Evolutionary conservation across 2,888 invertebrate species (phyloP), one percentile per base, ranked within the genome.

Genomic region (Stenoptilia bipunctidactyla): DNA sequence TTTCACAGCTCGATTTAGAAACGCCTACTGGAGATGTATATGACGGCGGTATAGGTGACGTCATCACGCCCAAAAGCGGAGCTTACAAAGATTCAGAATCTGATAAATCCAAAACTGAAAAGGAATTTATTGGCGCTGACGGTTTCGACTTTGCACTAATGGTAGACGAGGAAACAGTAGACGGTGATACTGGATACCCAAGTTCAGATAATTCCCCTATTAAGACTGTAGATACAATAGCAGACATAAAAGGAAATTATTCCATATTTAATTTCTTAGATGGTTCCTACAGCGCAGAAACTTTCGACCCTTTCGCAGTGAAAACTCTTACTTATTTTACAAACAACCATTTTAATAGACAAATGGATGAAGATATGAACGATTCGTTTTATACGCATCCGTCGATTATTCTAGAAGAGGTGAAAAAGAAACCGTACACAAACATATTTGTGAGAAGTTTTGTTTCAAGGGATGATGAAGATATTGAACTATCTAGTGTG

Each of bases 21-120:
- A 85, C 84, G 1, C 85, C 85, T 8, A 84, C 84, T 20, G 79
- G 79, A 1, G 85, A 85, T 13, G 87, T 73, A 1, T 47, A 65
- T 1, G 75, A 74, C 41, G 70, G 70, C 3, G 64, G 63, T 1
- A 51, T 69, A 15, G 59, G 67, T 20, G 76, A 74, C 6, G 50
- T 66, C 8, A 70, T 73, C 40, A 70, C 82, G 3, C 73, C 83
- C 1, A 54, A 53, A 43, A 73, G 66, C 43, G 77, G 77, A 46
- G 47, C 48, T 12, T 52, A 55, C 46, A 71, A 68, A 54, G 68
- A 71, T 1, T 42, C 61, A 8, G 67, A 66, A 15, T 51, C 62
- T 0, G 52, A 41, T 0, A 61, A 69, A 43, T 45, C 46, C 13
- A 66, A 66, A 51, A 38, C 51, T 0, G 65, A 67, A 25, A 76